Evolutionary conservation across 2,797 vertebrate genomes (phyloP), one percentile per base, ranked within the genome.

Genomic region (Diplodus sargus): DNA sequence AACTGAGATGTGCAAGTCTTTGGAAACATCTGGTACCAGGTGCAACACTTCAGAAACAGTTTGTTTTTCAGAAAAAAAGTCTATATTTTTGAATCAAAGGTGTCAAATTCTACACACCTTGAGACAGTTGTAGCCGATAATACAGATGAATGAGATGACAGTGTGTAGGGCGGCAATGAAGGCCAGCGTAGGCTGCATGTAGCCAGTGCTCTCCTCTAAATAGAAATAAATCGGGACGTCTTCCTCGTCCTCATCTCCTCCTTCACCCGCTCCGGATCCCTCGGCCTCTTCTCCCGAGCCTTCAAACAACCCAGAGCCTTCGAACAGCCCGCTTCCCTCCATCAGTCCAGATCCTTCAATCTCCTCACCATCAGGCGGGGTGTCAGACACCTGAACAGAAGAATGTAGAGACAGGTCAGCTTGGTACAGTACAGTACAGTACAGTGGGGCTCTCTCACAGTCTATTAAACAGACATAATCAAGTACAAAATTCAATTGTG

Each of bases 51-150:
- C 25, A 58, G 39, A 12, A 57, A 65, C 25, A 34, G 25, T 57
- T 71, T 56, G 51, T 18, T 52, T 25, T 71, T 52, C 12, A 45
- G 34, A 34, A 22, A 30, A 28, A 57, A 13, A 4, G 5, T 30
- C 5, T 60, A 10, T 23, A 39, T 49, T 9, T 42, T 6, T 60
- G 12, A 25, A 23, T 65, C 6, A 23, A 25, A 54, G 30, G 12
- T 20, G 17, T 43, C 18, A 39, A 13, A 9, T 60, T 57, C 23
- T n/a, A 49, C 8, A 22, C 79, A 97, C 97, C 96, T 99, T 99
- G 69, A 99, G 95, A 76, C 97, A 99, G 91, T 99, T 97, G 95
- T 99, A 99, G 74, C 98, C 98, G 2, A 99, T 99, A 91, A 99
- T 99, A 81, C 97, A 97, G 78, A 99, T 96, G 76, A 99, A 98